Evolutionary conservation across 2,888 invertebrate species (phyloP), one percentile per base, ranked within the genome.

Genomic region (Rhingia campestris): DNA sequence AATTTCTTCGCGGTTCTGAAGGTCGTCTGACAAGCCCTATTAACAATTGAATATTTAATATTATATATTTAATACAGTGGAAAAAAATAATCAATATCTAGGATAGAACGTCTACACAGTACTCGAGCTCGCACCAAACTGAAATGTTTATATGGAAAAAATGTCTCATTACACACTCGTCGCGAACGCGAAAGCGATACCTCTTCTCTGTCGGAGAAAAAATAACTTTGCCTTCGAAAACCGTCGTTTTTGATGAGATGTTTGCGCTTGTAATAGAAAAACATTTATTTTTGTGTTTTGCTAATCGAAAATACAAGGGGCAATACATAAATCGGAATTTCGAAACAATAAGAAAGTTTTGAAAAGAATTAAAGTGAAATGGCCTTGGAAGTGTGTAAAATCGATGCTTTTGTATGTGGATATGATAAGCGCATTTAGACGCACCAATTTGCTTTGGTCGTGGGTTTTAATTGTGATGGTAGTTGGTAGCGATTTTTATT

Each of bases 11-110:
- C 96, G 94, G 32, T 94, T 94, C 12, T 94, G 94, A 87, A 97
- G 93, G 87, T 96, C 95, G 86, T 95, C 95, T 89, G 95, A 95
- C 85, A 97, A 93, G 86, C 95, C 95, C 96, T 96, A 74, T 76
- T 37, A 35, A 61, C 10, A 32, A 41, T 37, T 33, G 30, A 32
- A 0, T 33, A 41, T 35, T 64, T 45, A 47, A 41, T 61, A 39
- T 14, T 12, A 3, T 35, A 9, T 32, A 32, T 12, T 58, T 41
- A 14, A 66, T 39, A 4, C 2, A n/a, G 12, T 64, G 33, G 22
- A 61, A 22, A 61, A 7, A 56, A 47, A 30, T 53, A 77, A 73
- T 67, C 73, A 58, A 84, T 70, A 75, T 37, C 53, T 54, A 41
- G 37, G 47, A 37, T 41, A 69, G 61, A 64, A 70, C 79, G 64